These are phyloP conservation scores for Nettapus auritus DNA, from an alignment of 2,113 vertebrate species.

Conservation along the genomic window DNA sequence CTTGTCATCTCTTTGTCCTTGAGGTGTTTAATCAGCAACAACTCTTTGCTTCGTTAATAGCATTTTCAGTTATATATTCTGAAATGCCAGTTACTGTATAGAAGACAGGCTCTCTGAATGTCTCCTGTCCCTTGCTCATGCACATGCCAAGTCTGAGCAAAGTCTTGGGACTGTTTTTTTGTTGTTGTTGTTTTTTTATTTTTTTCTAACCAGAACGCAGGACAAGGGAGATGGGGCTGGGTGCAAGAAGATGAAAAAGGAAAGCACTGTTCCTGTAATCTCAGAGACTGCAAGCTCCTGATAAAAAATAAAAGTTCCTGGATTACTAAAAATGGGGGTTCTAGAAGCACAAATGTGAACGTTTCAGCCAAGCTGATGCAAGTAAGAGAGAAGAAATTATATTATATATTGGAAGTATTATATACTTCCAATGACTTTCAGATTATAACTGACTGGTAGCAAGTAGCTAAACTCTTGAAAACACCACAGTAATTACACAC, in stretches of 20 bases:
- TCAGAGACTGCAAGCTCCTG: neutral
- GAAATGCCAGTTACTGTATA: neutral
- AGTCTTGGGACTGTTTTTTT: neutral
- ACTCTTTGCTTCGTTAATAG: slow-evolving; percentile 61
- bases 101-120: neutral
- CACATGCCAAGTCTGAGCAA: neutral
- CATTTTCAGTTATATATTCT: neutral
- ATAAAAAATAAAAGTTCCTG: neutral
- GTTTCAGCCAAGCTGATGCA: neutral
- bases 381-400: neutral
- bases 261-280: neutral
- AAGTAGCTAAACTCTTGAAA: neutral
- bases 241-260: neutral
- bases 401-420: too few relatives aligned
- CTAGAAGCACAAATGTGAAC: neutral
- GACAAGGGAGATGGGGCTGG: neutral
- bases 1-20: slow-evolving; percentile 73
- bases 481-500: neutral
- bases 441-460: neutral
- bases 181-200: too few relatives aligned
- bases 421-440: neutral
- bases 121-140: neutral
- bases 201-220: neutral
- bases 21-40: slow-evolving; percentile 79
- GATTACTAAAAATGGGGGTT: neutral